phyloP scores from a whole-genome alignment of 2,888 invertebrate species.

The Lamproptera curius region DNA sequence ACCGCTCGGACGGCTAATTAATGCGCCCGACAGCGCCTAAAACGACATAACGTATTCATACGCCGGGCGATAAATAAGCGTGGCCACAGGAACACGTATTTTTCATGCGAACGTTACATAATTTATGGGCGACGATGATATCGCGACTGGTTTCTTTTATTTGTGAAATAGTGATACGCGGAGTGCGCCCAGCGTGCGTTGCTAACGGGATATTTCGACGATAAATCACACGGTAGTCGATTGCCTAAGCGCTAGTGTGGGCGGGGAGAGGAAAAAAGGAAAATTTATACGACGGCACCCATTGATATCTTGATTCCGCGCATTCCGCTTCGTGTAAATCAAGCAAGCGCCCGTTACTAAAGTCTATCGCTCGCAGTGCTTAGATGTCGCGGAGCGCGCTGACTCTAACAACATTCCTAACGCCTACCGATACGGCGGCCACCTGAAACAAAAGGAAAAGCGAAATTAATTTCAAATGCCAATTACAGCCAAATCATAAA shows the following conservation, averaged over 20 bases:
- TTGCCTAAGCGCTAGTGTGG: slow-evolving; percentile 76
- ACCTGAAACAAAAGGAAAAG: slow-evolving; percentile 79
- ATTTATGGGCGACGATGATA: slow-evolving; percentile 76
- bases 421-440: slow-evolving; percentile 70
- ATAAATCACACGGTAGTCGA: slow-evolving; percentile 74
- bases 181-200: slow-evolving; percentile 75
- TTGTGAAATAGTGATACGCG: slow-evolving; percentile 77
- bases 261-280: slow-evolving; percentile 42
- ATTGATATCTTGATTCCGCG: slow-evolving; percentile 72
- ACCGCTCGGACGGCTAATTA: too few relatives aligned
- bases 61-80: slow-evolving; percentile 70
- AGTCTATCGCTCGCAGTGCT: slow-evolving; percentile 26
- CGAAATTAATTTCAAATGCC: slow-evolving; percentile 76
- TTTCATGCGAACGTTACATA: slow-evolving; percentile 72
- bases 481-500: slow-evolving; percentile 52
- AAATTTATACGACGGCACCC: slow-evolving; percentile 67
- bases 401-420: slow-evolving; percentile 34
- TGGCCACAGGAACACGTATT: slow-evolving; percentile 68
- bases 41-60: slow-evolving; percentile 58
- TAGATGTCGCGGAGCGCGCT: slow-evolving; percentile 44
- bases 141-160: slow-evolving; percentile 76
- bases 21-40: slow-evolving; percentile 48
- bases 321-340: slow-evolving; percentile 39
- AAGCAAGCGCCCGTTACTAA: slow-evolving; percentile 31
- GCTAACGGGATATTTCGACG: slow-evolving; percentile 77